Base-by-base conservation (phyloP, 1,140 invertebrate species). In the Melipona quadrifasciata region DNA sequence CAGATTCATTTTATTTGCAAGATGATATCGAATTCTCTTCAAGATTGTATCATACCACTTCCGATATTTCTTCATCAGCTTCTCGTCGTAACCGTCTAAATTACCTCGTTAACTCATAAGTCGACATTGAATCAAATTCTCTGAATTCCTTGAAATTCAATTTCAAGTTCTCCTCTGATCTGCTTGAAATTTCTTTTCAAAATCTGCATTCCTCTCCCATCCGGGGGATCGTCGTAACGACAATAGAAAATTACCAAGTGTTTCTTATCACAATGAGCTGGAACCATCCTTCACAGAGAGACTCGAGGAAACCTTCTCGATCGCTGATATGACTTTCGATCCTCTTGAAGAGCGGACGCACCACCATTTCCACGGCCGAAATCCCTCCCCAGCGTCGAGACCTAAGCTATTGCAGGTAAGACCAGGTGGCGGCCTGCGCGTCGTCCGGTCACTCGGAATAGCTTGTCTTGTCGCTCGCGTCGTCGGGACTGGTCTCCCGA, bases 381-480 rank as follows among this genome's bases (percentile, higher is more conserved):
- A 24, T 84, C 65, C 81, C 65, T 70, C 57, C 70, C 61, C 58
- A 61, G 51, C 61, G 72, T 57, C 47, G 55, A 61, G 31, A 55
- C 61, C n/a, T 73, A 71, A 67, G 65, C 82, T 82, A 91, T 83
- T 89, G 86, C 68, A 84, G 89, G 80, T 92, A 92, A 70, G 88
- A 91, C 91, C 90, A 92, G 87, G 83, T 87, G 71, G 84, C 85
- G 79, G 82, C 89, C 73, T 84, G 72, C 77, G 86, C 84, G 88
- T 90, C 85, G 80, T 90, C 88, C 88, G 93, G 93, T 94, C 93
- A 94, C 93, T 94, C 93, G 86, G 93, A 94, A 70, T 94, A 94
- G 87, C 93, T 94, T 27, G 93, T 94, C 88, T 94, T 94, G 82
- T 94, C 93, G 89, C 93, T 94, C 61, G 93, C 93, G 68, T 94